Evolutionary conservation across 2,113 vertebrate species (phyloP).

Genomic region (Tachuris rubrigastra): DNA sequence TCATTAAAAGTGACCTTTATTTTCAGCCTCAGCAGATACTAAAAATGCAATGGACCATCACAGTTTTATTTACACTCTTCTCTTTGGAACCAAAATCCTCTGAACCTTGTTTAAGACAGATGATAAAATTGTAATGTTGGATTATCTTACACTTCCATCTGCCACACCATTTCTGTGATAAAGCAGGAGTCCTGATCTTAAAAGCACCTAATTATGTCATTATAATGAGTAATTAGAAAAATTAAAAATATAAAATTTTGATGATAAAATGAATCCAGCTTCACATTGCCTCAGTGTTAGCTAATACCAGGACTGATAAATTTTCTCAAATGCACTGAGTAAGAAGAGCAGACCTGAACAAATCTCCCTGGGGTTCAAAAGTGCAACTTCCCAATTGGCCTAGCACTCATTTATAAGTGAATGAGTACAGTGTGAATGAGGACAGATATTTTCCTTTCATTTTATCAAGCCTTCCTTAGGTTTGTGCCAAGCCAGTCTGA

Average conservation of each 20-base stretch:
- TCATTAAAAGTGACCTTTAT: not conserved
- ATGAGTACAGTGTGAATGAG: not conserved
- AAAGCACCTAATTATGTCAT: not conserved
- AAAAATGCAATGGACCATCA: not conserved
- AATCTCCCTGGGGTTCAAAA: not conserved
- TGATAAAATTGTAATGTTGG: not conserved
- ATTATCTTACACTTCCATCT: not conserved
- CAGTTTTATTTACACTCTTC: not conserved
- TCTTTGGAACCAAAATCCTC: not conserved
- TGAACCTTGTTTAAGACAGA: not conserved
- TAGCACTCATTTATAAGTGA: not conserved
- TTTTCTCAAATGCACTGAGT: not conserved
- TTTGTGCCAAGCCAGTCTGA: not conserved
- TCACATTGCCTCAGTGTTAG: not conserved
- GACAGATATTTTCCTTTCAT: not conserved
- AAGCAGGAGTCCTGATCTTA: not conserved
- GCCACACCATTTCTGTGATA: not conserved
- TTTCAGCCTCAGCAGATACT: not conserved
- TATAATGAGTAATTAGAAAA: not conserved
- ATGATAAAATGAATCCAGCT: not conserved
- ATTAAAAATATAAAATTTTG: not conserved
- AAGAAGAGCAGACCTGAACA: not conserved
- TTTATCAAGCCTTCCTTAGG: not conserved
- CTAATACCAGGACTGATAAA: not conserved
- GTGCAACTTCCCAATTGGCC: not conserved